Percentiles rank a stretch among this genome's conserved stretches.
phyloP scores from a whole-genome alignment of 2,888 invertebrate genomes.

The Macrophya annulata region DNA sequence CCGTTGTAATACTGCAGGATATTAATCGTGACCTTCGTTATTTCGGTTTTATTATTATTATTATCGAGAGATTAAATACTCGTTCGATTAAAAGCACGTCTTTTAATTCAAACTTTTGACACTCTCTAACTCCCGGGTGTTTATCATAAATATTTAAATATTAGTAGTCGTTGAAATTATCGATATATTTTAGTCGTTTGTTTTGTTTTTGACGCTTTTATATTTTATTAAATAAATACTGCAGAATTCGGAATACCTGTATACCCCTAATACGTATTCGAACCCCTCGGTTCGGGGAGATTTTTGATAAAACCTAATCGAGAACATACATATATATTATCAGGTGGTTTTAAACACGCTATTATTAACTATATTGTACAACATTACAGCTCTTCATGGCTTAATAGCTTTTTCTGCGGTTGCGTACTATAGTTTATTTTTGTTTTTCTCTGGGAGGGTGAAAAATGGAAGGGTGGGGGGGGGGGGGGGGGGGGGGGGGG shows the following conservation, averaged over 20 bases:
- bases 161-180: background rate
- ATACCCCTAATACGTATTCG: background rate
- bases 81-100: background rate
- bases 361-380: background rate
- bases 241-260: background rate
- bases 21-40: constrained; percentile 13
- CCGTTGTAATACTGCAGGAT: constrained; percentile 4
- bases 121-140: background rate
- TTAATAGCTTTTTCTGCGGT: background rate
- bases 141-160: background rate
- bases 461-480: too few relatives aligned
- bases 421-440: background rate
- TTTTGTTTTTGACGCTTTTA: background rate
- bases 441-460: background rate
- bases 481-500: too few relatives aligned
- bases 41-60: background rate
- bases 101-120: constrained; percentile 21
- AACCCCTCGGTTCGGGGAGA: background rate
- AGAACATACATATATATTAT: background rate
- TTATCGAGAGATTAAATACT: background rate
- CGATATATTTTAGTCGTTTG: background rate
- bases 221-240: background rate
- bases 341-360: constrained; percentile 7
- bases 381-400: background rate
- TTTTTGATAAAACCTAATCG: background rate